These are phyloP conservation scores for Oceanites oceanicus DNA, from an alignment of 2,113 vertebrate species.

Conservation along the genomic window DNA sequence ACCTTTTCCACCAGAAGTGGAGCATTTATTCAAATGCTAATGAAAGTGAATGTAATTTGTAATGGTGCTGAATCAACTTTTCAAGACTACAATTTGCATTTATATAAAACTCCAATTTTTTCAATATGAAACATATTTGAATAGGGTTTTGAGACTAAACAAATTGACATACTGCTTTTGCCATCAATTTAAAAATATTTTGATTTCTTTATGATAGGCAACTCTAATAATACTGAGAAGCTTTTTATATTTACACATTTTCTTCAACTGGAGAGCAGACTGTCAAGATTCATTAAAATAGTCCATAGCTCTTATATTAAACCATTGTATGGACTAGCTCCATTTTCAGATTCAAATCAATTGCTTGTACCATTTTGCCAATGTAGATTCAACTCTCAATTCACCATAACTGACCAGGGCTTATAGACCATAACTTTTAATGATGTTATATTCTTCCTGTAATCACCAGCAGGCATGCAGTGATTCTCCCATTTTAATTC, in stretches of 20 bases:
- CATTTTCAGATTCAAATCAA: neutral
- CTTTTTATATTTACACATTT: neutral
- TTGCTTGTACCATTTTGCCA: neutral
- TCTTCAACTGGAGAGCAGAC: neutral
- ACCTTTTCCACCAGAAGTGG: neutral
- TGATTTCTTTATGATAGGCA: neutral
- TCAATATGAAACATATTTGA: neutral
- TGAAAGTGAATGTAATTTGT: constrained; percentile 5
- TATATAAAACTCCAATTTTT: neutral
- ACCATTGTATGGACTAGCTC: neutral
- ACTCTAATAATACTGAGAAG: neutral
- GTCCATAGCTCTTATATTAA: neutral
- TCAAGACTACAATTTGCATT: constrained; percentile 8
- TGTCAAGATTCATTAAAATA: neutral
- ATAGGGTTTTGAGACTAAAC: neutral
- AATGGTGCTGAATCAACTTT: constrained; percentile 22
- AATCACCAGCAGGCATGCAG: neutral
- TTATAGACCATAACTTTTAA: neutral
- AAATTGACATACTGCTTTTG: constrained; percentile 3
- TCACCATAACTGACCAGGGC: neutral
- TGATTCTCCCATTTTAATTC: neutral
- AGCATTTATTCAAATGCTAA: constrained; percentile 37
- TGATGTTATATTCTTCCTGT: neutral
- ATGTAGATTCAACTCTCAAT: neutral
- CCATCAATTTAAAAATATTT: neutral